These are phyloP conservation scores for Ephialtes manifestator DNA, from an alignment of 2,888 invertebrate genomes.

Conservation along the genomic window DNA sequence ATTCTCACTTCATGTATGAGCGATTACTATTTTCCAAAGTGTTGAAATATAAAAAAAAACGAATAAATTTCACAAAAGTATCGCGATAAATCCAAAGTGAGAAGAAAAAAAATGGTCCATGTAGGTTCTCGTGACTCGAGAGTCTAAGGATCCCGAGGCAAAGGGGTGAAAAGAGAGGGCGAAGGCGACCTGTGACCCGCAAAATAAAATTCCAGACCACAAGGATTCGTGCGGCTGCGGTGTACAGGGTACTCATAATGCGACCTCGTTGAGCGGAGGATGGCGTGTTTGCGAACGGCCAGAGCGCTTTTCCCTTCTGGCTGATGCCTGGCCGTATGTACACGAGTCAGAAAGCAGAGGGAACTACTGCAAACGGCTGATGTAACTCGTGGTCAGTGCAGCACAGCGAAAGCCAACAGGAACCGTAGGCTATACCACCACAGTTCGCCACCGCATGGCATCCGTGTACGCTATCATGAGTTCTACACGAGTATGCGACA, in stretches of 20 bases:
- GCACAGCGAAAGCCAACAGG: constrained; percentile 31
- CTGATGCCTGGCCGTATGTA: neutral
- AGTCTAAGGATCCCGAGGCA: constrained; percentile 14
- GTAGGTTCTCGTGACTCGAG: constrained; percentile 44
- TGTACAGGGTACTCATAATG: constrained; percentile 30
- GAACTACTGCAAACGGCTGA: constrained; percentile 35
- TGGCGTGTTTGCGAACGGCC: constrained; percentile 39
- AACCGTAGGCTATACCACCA: constrained; percentile 14
- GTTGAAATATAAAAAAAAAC: too few relatives aligned
- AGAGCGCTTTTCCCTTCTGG: constrained; percentile 22
- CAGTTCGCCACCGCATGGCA: constrained; percentile 62
- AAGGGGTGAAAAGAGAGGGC: constrained; percentile 16
- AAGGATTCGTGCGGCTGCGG: constrained; percentile 19
- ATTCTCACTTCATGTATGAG: neutral
- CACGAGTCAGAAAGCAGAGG: constrained; percentile 47
- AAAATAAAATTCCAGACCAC: constrained; percentile 23
- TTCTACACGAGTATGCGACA: constrained; percentile 59
- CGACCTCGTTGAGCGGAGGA: constrained; percentile 48
- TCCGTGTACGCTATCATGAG: constrained; percentile 69
- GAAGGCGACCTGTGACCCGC: constrained; percentile 29
- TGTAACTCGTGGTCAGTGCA: constrained; percentile 30
- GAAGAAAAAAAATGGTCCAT: constrained; percentile 47
- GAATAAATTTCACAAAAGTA: too few relatives aligned
- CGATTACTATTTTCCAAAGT: neutral
- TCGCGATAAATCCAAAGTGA: too few relatives aligned